Percentiles rank a stretch among this genome's conserved stretches.
These are phyloP conservation scores for Ormyrus labotus DNA, from an alignment of 2,888 invertebrate species.

Conservation along the genomic window DNA sequence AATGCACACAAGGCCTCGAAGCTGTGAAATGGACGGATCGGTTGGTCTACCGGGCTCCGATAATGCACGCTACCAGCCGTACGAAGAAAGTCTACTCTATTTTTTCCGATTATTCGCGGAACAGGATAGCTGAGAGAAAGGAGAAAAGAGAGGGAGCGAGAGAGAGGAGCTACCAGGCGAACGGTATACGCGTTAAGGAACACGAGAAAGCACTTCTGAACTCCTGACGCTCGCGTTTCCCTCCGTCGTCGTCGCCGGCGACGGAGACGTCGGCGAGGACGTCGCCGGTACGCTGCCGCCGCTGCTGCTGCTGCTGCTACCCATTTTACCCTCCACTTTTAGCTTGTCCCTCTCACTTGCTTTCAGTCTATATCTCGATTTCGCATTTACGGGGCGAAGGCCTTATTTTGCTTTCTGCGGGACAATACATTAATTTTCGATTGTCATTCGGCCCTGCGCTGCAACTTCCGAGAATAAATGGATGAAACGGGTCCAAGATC, in stretches of 20 bases:
- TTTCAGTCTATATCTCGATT: neutral
- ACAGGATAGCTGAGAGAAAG: conserved; percentile 52
- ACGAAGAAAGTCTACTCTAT: conserved; percentile 56
- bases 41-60: neutral
- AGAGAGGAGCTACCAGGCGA: conserved; percentile 55
- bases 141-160: conserved; percentile 39
- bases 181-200: conserved; percentile 72
- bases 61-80: conserved; percentile 28
- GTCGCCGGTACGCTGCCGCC: neutral
- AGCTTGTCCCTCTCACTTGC: neutral
- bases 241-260: conserved; percentile 27
- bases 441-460: neutral
- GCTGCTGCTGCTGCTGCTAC: neutral
- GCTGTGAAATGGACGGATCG: neutral
- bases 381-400: neutral
- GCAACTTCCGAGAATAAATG: no score
- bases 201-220: conserved; percentile 75
- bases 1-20: conserved; percentile 3
- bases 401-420: conserved; percentile 19
- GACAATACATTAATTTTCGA: conserved; percentile 31
- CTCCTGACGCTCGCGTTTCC: conserved; percentile 65
- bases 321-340: conserved; percentile 38
- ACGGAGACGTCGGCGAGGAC: conserved; percentile 13
- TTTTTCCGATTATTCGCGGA: conserved; percentile 67
- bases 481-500: no score